These are phyloP conservation scores for Cydia splendana DNA, from an alignment of 1,140 invertebrate species.

Conservation along the genomic window DNA sequence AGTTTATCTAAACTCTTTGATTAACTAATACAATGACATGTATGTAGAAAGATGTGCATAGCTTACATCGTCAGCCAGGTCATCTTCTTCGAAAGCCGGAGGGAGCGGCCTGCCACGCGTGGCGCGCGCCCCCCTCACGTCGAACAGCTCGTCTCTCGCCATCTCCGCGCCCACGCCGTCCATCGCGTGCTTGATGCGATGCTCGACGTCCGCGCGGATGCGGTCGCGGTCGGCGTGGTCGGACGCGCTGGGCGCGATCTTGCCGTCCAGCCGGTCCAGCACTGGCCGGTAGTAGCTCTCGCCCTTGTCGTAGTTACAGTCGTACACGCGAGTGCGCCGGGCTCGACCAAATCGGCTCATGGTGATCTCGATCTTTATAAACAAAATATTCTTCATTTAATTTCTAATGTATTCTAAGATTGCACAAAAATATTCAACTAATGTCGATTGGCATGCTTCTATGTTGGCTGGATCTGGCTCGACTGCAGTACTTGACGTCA, in stretches of 20 bases:
- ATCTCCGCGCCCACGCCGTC: slow-evolving; percentile 77
- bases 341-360: slow-evolving; percentile 81
- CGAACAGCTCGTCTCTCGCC: slow-evolving; percentile 66
- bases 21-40: not conserved
- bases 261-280: slow-evolving; percentile 86
- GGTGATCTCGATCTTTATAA: slow-evolving; percentile 38
- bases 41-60: not conserved
- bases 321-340: slow-evolving; percentile 86
- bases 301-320: slow-evolving; percentile 90
- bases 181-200: slow-evolving; percentile 77
- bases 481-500: too few relatives aligned
- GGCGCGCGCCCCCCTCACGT: slow-evolving; percentile 73
- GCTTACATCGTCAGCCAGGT: slow-evolving; percentile 75
- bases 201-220: slow-evolving; percentile 67
- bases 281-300: slow-evolving; percentile 89
- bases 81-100: slow-evolving; percentile 73
- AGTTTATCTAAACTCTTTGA: not conserved
- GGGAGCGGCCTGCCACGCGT: slow-evolving; percentile 70
- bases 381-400: not conserved
- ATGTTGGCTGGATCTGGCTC: too few relatives aligned
- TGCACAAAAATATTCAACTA: too few relatives aligned
- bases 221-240: slow-evolving; percentile 64
- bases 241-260: slow-evolving; percentile 79
- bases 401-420: too few relatives aligned
- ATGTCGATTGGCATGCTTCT: too few relatives aligned